Base-by-base conservation (phyloP, 2,113 vertebrate species). In the Pongo abelii region DNA sequence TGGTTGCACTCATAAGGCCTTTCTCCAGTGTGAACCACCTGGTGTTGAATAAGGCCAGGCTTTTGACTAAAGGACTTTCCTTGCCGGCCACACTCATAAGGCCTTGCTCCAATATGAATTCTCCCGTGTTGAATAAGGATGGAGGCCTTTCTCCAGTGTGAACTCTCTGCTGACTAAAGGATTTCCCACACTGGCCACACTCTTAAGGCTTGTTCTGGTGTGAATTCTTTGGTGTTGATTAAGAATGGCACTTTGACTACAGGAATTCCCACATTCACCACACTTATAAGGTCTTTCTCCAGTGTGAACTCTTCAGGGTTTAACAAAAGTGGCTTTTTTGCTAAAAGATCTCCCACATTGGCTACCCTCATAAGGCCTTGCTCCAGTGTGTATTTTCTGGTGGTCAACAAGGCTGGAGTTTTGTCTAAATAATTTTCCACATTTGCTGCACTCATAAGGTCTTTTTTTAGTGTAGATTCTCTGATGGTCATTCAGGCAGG, bases 281-380 rank as follows among this genome's bases (percentile, higher is more conserved):
- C 98, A 98, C 25, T 86, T 94, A 83, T 97, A 98, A 6, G 97
- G 98, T 23, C 96, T 98, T 84, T 98, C 98, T 74, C 98, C 98
- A 1, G 97, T 97, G 89, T 98, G 98, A 59, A 97, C 96, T 67
- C 97, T 74, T 80, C 97, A 97, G 78, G 98, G 97, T 69, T 97
- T 97, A 52, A 91, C n/a, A 13, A 98, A 97, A 7, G 97, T 97
- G 5, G 96, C 97, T 88, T 93, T 94, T 23, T 97, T 96, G 40
- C 96, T 98, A 75, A 98, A 98, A 10, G 94, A 95, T 83, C 98
- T 98, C 11, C 97, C 96, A 89, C 97, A 98, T 46, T 98, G 96
- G 22, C 57, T 88, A 87, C 97, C 98, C 17, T 93, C 91, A 12
- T 97, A 97, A 30, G 97, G 96, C 72, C 97, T 98, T 67, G 98